A percentile compares a stretch with the other conserved stretches of the same genome.
Conservation (phyloP, 2,113 vertebrate species). For the Bos indicus region DNA sequence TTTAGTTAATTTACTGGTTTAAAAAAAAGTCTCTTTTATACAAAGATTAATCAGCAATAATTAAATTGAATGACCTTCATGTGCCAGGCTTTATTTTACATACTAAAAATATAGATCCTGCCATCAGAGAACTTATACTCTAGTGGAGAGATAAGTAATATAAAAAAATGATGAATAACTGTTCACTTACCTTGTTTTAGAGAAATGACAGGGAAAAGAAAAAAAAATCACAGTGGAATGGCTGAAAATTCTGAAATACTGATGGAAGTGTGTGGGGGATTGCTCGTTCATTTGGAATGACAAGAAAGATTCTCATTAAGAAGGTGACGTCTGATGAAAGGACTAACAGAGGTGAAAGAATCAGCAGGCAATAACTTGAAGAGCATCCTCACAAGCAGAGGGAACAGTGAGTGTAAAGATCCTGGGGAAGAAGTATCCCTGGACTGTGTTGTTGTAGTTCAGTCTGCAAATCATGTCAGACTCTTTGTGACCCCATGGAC, state of each 20-base stretch:
- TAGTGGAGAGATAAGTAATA: not conserved
- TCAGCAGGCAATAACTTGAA: not conserved
- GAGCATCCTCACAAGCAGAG: not conserved
- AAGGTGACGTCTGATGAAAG: not conserved
- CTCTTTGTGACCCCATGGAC: not conserved
- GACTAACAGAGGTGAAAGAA: not conserved
- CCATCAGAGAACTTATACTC: not conserved
- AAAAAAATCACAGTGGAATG: not conserved
- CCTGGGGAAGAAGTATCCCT: not conserved
- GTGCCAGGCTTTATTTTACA: not conserved
- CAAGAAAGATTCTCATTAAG: not conserved
- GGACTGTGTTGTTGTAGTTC: not conserved
- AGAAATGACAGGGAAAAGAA: not conserved
- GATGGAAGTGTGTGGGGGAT: rapidly evolving
- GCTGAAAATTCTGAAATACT: not conserved
- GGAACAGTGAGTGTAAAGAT: not conserved
- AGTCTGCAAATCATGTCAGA: not conserved
- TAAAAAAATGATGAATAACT: not conserved
- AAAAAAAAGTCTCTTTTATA: not conserved
- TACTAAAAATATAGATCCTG: not conserved
- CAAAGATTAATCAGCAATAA: not conserved
- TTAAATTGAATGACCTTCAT: not conserved
- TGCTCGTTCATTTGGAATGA: not conserved
- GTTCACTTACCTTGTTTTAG: not conserved
- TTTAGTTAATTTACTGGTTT: not conserved